Conservation (phyloP, 2,113 vertebrate species). For the Pseudois nayaur region DNA sequence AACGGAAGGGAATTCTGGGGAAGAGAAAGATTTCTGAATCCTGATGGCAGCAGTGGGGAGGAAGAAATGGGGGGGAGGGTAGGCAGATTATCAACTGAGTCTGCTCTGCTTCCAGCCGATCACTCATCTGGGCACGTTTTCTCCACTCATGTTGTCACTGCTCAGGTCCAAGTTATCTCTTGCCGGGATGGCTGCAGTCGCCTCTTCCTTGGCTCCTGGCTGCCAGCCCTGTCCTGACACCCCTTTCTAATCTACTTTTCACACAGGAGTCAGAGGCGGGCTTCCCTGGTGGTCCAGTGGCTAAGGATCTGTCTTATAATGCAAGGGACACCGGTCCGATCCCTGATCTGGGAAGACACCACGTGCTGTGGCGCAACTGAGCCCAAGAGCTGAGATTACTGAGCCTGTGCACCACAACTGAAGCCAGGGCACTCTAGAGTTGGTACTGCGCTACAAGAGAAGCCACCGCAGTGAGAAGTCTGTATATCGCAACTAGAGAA, state of each 20-base stretch:
- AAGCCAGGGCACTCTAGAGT: not conserved
- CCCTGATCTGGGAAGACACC: not conserved
- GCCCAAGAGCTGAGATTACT: not conserved
- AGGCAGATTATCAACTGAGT: not conserved
- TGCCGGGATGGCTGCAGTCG: not conserved
- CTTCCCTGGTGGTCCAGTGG: not conserved
- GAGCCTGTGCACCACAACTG: not conserved
- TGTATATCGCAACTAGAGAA: not conserved
- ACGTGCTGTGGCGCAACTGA: not conserved
- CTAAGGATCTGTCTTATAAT: not conserved
- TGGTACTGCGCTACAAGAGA: not conserved
- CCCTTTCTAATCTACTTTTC: not conserved
- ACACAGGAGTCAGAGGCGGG: not conserved
- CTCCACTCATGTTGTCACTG: not conserved
- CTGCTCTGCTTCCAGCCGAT: fast-evolving
- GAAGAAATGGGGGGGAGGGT: not conserved
- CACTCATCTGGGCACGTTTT: not conserved
- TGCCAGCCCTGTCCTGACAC: fast-evolving
- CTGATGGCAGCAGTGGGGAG: not conserved
- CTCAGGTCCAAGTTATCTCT: not conserved
- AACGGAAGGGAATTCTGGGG: not conserved
- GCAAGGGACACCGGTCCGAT: not conserved
- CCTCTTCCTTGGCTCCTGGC: not conserved
- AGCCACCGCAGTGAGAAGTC: not conserved
- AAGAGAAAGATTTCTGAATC: not conserved